Base-by-base conservation (phyloP, 2,113 vertebrate genomes). In the Catharus minimus region DNA sequence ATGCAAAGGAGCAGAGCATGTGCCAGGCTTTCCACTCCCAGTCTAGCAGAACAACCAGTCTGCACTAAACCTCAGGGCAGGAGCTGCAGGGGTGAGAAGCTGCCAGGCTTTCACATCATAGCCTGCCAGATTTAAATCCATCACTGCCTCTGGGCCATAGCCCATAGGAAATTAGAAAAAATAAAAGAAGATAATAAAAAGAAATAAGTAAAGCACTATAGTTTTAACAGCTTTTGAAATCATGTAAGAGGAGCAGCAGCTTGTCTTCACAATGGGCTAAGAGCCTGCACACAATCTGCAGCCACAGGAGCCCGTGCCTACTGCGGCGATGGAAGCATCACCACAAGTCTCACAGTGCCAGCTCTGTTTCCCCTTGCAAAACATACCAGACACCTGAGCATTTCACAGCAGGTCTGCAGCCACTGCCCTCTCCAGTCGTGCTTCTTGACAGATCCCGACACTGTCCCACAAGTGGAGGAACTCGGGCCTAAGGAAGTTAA, bases 41-140 rank as follows among this genome's bases (percentile, higher is more conserved):
- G 61, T 13, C 44, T 27, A 71, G 86, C 46, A 86, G 77, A 90
- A 46, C 61, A 78, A 26, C 89, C 83, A 79, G 66, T 3, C 66
- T 87, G 91, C 46, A 36, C 66, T 76, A 66, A 57, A 55, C 46
- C 74, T 73, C 74, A 33, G 81, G 84, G 71, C 78, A 87, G 7
- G 44, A 79, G 71, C 77, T 65, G 62, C 93, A 84, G n/a, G 82
- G 69, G 32, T 79, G 67, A 87, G 66, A 66, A 95, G 68, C 27
- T 65, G 78, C 74, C 87, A 89, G 68, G 74, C 43, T 89, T 86
- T 65, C 49, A 32, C 8, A 8, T 62, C 0, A 0, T 55, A 78
- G 92, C 73, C 61, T 78, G 87, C 50, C 93, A 91, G 84, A 36
- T 78, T 85, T 64, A 90, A 81, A 94, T 72, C 66, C 82, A 87